Percentiles rank a stretch among this genome's conserved stretches.
Evolutionary conservation across 2,888 invertebrate genomes (phyloP).

Genomic region (Drosophila mulleri): DNA sequence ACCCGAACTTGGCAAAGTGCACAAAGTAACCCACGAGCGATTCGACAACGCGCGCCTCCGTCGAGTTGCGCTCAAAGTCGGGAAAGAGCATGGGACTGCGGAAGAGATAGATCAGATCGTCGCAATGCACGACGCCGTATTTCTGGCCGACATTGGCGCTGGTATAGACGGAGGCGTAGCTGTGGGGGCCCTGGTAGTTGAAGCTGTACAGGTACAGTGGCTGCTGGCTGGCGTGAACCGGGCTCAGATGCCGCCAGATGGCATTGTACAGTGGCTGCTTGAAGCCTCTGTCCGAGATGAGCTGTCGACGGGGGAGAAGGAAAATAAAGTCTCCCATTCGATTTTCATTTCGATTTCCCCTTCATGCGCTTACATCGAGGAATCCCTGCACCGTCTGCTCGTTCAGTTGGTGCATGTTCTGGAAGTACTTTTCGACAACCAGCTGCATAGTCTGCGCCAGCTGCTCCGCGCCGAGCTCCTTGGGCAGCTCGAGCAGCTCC

Average conservation of each 20-base stretch:
- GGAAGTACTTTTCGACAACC: slow-evolving; percentile 77
- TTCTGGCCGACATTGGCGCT: slow-evolving; percentile 59
- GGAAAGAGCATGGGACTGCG: slow-evolving; percentile 85
- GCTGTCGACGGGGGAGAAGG: slow-evolving; percentile 69
- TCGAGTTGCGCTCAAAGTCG: slow-evolving; percentile 78
- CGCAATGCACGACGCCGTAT: slow-evolving; percentile 86
- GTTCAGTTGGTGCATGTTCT: slow-evolving; percentile 70
- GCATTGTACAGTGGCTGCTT: slow-evolving; percentile 85
- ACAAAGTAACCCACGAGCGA: slow-evolving; percentile 85
- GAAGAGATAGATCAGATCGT: slow-evolving; percentile 86
- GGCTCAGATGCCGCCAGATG: slow-evolving; percentile 66
- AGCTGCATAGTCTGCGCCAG: slow-evolving; percentile 47
- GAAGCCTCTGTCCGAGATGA: slow-evolving; percentile 86
- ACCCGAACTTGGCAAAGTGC: slow-evolving; percentile 86
- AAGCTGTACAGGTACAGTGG: slow-evolving; percentile 86
- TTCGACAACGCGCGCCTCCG: slow-evolving; percentile 83
- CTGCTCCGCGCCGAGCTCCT: slow-evolving; percentile 31
- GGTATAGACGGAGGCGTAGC: slow-evolving; percentile 85
- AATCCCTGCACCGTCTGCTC: slow-evolving; percentile 74
- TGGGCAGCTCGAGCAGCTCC: slow-evolving; percentile 79
- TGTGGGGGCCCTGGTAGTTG: slow-evolving; percentile 85
- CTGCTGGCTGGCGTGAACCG: slow-evolving; percentile 61
- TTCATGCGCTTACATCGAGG: slow-evolving; percentile 59
- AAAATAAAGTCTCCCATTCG: not conserved
- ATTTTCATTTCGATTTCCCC: not conserved